These are phyloP conservation scores for Scomberomorus guttatus DNA, from an alignment of 2,797 vertebrate genomes.

Conservation along the genomic window DNA sequence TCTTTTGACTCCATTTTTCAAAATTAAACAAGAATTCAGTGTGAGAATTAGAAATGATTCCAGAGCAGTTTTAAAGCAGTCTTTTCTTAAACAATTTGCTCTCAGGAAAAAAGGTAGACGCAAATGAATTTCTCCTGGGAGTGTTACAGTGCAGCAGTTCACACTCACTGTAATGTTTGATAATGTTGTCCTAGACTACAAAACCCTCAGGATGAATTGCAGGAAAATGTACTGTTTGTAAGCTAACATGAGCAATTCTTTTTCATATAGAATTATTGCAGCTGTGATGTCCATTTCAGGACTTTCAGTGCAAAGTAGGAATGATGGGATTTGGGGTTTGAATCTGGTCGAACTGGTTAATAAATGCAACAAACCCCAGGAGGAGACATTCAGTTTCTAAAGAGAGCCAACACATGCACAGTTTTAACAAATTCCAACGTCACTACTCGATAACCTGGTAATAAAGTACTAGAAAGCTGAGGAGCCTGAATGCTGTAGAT, in stretches of 20 bases:
- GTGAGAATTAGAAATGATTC: constrained; percentile 34
- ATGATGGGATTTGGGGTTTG: neutral
- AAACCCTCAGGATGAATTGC: constrained; percentile 11
- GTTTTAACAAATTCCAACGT: neutral
- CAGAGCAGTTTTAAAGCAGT: constrained; percentile 21
- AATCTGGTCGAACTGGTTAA: neutral
- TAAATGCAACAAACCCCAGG: constrained; percentile 1
- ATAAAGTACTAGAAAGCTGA: neutral
- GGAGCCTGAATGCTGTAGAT: constrained; percentile 27
- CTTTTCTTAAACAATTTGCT: constrained; percentile 31
- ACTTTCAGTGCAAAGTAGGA: neutral
- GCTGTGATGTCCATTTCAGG: neutral
- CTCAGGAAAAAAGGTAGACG: constrained; percentile 5
- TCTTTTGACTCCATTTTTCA: constrained; percentile 33
- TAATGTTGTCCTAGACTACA: constrained; percentile 1
- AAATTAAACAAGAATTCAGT: constrained; percentile 43
- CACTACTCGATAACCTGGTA: neutral
- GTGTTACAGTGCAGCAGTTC: constrained; percentile 23
- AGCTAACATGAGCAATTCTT: neutral
- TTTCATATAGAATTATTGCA: neutral
- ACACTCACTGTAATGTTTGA: constrained; percentile 21
- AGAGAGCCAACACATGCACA: neutral
- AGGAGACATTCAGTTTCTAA: neutral
- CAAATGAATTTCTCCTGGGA: constrained; percentile 20
- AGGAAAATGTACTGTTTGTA: constrained; percentile 9